Conservation (phyloP, 2,888 invertebrate genomes). For the Temnothorax rugatulus region DNA sequence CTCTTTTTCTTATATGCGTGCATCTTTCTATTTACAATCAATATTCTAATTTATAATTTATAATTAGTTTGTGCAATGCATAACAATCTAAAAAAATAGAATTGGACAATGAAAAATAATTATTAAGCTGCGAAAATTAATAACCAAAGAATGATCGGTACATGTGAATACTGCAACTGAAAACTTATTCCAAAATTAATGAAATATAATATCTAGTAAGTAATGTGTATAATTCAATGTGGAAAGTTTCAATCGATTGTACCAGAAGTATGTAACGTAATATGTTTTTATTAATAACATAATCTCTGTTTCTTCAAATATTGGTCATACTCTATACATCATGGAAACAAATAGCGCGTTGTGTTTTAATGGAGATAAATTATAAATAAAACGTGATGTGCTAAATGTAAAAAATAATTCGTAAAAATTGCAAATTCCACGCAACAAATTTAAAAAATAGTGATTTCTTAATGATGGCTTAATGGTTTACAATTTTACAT, state of each 20-base stretch:
- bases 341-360: neutral
- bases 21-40: neutral
- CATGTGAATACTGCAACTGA: neutral
- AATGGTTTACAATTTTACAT: neutral
- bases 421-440: neutral
- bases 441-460: neutral
- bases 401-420: constrained; percentile 1
- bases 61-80: too few species aligned
- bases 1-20: neutral
- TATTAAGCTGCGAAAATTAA: too few species aligned
- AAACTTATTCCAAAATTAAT: neutral
- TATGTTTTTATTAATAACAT: neutral
- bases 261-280: neutral
- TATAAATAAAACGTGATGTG: neutral
- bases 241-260: neutral
- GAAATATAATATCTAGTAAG: neutral
- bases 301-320: constrained; percentile 2
- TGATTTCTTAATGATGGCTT: neutral
- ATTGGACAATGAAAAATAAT: neutral
- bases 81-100: neutral
- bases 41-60: neutral
- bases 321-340: neutral
- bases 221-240: neutral
- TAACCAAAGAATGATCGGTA: too few species aligned
- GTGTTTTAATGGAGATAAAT: neutral